Evolutionary conservation across 2,888 invertebrate species (phyloP).

Genomic region (Aphrophora alni): DNA sequence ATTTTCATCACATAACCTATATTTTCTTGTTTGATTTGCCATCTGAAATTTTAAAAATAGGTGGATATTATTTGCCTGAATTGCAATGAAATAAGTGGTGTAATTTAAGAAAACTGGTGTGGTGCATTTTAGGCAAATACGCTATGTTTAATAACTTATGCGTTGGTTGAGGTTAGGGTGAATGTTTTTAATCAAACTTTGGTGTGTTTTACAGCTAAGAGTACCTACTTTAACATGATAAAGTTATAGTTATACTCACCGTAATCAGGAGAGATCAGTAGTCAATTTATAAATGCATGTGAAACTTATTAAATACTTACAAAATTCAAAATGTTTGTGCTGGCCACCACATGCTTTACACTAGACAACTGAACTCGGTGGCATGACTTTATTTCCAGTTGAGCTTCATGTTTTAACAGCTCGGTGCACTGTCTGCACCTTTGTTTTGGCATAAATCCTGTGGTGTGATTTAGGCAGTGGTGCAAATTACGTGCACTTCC

Average conservation of each 20-base stretch:
- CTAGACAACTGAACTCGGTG: neutral
- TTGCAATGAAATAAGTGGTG: neutral
- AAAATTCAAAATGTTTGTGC: neutral
- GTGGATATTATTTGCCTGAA: slow-evolving; percentile 7
- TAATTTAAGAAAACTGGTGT: neutral
- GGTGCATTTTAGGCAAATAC: neutral
- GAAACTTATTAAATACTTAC: neutral
- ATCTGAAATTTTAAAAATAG: neutral
- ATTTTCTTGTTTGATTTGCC: neutral
- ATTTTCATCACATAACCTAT: neutral
- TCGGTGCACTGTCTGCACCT: neutral
- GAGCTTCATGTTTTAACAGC: neutral
- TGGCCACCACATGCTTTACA: neutral
- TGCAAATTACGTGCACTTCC: neutral
- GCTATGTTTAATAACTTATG: neutral
- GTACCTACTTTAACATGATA: neutral
- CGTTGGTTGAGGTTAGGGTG: neutral
- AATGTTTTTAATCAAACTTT: neutral
- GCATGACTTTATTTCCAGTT: neutral
- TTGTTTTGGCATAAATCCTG: neutral
- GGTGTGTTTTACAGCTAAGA: neutral
- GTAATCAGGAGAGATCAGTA: neutral
- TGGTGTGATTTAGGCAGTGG: neutral
- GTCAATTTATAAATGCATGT: neutral
- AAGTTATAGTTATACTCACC: neutral